These are phyloP conservation scores for Deilephila elpenor DNA, from an alignment of 2,888 invertebrate genomes.

Conservation along the genomic window DNA sequence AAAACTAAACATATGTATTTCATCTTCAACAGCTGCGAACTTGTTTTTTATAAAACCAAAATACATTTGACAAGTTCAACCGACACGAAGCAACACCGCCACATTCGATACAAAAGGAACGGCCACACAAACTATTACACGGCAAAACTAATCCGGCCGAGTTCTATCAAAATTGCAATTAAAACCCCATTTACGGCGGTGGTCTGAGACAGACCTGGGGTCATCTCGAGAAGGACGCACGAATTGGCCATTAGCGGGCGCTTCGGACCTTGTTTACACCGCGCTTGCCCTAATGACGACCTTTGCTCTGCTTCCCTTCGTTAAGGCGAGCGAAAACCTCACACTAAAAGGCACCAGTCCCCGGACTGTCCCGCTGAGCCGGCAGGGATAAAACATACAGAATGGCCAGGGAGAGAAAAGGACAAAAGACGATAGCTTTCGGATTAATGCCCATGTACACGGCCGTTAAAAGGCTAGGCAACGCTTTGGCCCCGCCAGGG, in stretches of 20 bases:
- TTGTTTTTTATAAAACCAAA: not conserved
- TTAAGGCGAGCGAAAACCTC: conserved; percentile 85
- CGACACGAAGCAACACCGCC: not conserved
- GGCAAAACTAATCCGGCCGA: conserved; percentile 74
- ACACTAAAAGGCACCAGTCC: conserved; percentile 82
- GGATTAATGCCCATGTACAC: conserved; percentile 83
- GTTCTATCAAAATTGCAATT: conserved; percentile 83
- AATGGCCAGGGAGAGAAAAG: conserved; percentile 64
- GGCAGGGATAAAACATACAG: conserved; percentile 68
- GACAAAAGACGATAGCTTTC: conserved; percentile 81
- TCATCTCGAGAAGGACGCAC: conserved; percentile 81
- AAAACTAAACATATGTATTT: too few relatives aligned
- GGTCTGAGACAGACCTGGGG: conserved; percentile 78
- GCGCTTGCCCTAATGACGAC: conserved; percentile 85
- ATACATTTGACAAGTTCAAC: not conserved
- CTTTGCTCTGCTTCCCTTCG: conserved; percentile 85
- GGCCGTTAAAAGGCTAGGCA: conserved; percentile 83
- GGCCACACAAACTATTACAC: conserved; percentile 52
- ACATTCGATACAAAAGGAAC: conserved; percentile 27
- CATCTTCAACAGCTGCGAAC: not conserved
- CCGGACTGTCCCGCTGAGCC: conserved; percentile 77
- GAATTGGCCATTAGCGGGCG: conserved; percentile 85
- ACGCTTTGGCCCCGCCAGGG: conserved; percentile 78
- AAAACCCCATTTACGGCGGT: conserved; percentile 80
- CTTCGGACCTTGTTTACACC: conserved; percentile 85